These are phyloP conservation scores for Opisthocomus hoazin DNA, from an alignment of 2,113 vertebrate species.

Conservation along the genomic window DNA sequence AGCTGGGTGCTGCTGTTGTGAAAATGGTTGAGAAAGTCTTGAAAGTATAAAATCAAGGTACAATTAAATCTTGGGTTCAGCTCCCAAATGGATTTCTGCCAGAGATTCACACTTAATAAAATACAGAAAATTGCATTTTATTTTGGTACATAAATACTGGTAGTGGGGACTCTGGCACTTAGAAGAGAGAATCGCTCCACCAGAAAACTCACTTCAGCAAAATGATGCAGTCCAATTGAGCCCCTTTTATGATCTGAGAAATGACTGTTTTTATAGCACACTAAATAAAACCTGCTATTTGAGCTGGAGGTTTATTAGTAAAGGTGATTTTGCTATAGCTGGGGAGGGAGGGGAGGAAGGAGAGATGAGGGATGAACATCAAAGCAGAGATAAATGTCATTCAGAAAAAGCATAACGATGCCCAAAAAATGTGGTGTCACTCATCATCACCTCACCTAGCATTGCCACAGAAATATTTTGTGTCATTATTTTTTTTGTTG, in stretches of 20 bases:
- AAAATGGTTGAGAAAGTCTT: neutral
- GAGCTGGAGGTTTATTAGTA: conserved; percentile 61
- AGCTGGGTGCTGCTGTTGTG: neutral
- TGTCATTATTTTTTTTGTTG: neutral
- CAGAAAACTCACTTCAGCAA: conserved; percentile 58
- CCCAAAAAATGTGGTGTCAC: neutral
- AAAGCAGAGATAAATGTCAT: neutral
- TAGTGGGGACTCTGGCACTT: neutral
- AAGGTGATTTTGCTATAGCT: conserved; percentile 7
- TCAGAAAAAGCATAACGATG: neutral
- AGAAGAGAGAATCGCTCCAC: conserved; percentile 2
- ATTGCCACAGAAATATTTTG: neutral
- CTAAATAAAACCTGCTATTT: conserved; percentile 74
- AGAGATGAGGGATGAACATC: neutral
- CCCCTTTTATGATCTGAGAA: conserved; percentile 74
- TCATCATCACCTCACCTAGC: neutral
- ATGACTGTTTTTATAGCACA: conserved; percentile 69
- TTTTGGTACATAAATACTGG: conserved; percentile 55
- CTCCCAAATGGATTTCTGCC: conserved; percentile 16
- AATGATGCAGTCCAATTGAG: conserved; percentile 58
- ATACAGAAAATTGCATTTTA: conserved; percentile 61
- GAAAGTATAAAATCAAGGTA: conserved; percentile 41
- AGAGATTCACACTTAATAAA: conserved; percentile 67
- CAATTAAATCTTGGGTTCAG: conserved; percentile 49
- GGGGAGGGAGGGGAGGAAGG: neutral